A percentile compares a stretch with the other conserved stretches of the same genome.
These are phyloP conservation scores for Meta bourneti DNA, from an alignment of 2,888 invertebrate species.

Conservation along the genomic window DNA sequence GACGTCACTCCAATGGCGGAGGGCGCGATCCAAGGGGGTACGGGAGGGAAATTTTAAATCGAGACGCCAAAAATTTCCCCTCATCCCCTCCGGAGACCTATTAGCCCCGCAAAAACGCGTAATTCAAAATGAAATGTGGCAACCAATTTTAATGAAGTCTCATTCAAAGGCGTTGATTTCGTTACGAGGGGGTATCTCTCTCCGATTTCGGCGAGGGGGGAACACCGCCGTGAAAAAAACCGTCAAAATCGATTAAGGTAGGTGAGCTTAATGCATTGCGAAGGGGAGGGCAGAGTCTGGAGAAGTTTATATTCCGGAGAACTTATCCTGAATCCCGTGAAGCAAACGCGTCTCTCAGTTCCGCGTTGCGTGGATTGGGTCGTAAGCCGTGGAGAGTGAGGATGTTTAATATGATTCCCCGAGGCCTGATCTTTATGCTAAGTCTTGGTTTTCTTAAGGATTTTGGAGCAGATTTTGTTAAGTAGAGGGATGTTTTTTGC, in stretches of 20 bases:
- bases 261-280: constrained; percentile 27
- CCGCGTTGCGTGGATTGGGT: background rate
- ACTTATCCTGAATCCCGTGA: constrained; percentile 3
- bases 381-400: background rate
- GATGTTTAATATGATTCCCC: constrained; percentile 16
- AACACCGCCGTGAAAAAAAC: background rate
- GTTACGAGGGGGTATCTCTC: constrained; percentile 13
- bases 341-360: background rate
- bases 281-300: background rate
- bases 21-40: background rate
- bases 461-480: constrained; percentile 13
- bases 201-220: constrained; percentile 18
- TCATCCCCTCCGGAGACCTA: constrained; percentile 46
- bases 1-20: background rate
- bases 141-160: constrained; percentile 71
- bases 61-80: constrained; percentile 27
- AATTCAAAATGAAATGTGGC: constrained; percentile 68
- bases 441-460: background rate
- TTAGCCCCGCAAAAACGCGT: constrained; percentile 60
- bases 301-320: background rate
- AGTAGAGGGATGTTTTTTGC: background rate
- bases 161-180: constrained; percentile 68
- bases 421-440: background rate
- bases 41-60: constrained; percentile 55
- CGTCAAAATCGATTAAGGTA: constrained; percentile 58